phyloP scores from a whole-genome alignment of 2,113 vertebrate genomes.

The Pungitius pungitius region DNA sequence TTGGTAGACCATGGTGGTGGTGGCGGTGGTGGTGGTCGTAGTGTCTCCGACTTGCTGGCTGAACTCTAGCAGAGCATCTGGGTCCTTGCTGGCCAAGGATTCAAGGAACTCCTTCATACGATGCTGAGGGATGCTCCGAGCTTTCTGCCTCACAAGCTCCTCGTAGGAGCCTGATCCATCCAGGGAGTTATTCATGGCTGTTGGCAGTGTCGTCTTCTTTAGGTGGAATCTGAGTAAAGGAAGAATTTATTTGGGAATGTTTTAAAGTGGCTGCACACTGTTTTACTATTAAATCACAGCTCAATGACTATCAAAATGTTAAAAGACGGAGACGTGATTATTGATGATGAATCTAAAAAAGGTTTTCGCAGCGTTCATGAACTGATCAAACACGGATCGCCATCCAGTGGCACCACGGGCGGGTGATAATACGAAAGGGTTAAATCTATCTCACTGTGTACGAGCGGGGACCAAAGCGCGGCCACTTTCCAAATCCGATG shows the following conservation, averaged over 20 bases:
- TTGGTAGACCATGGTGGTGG: constrained; percentile 95
- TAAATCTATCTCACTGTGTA: constrained; percentile 62
- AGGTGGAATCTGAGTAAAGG: neutral
- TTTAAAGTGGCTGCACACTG: neutral
- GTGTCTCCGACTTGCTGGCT: constrained; percentile 86
- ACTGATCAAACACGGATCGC: neutral
- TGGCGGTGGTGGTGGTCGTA: constrained; percentile 81
- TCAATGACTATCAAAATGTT: neutral
- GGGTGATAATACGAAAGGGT: constrained; percentile 70
- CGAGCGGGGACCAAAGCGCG: constrained; percentile 74
- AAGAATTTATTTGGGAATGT: neutral
- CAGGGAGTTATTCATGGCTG: constrained; percentile 76
- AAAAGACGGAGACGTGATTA: neutral
- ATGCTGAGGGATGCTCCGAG: constrained; percentile 95
- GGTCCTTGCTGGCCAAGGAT: constrained; percentile 94
- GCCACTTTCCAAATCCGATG: constrained; percentile 73
- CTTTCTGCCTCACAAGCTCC: constrained; percentile 98
- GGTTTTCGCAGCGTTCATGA: neutral
- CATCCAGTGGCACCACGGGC: neutral
- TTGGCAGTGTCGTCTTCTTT: constrained; percentile 14
- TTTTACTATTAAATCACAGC: too few relatives aligned
- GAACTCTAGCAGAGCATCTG: constrained; percentile 96
- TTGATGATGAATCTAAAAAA: neutral
- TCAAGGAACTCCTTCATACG: constrained; percentile 99
- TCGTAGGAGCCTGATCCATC: constrained; percentile 89